phyloP scores from a whole-genome alignment of 1,140 invertebrate species.

The Tetramorium simillimum region DNA sequence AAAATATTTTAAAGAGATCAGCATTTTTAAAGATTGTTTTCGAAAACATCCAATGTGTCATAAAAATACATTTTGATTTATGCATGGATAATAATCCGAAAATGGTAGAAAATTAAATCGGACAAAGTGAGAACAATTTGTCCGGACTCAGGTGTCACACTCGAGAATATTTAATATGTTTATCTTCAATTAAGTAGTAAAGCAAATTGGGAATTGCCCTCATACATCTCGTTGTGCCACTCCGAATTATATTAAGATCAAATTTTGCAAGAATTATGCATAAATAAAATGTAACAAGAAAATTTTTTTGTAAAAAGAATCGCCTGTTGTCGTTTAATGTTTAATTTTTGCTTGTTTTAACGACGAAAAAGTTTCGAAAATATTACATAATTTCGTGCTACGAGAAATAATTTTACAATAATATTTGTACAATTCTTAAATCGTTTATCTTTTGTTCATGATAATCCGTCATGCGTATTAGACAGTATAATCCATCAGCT shows the following conservation, averaged over 20 bases:
- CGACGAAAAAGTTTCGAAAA: not conserved
- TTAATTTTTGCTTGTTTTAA: not conserved
- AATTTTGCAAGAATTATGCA: not conserved
- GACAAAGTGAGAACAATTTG: not conserved
- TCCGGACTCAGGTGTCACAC: not conserved
- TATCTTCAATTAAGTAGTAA: not conserved
- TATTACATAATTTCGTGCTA: not conserved
- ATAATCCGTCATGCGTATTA: constrained; percentile 83
- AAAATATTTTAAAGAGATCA: not conserved
- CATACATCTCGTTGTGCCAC: not conserved
- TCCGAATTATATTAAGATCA: not conserved
- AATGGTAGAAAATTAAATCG: constrained; percentile 17
- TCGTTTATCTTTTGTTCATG: constrained; percentile 70
- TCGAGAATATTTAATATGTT: constrained; percentile 18
- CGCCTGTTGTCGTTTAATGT: not conserved
- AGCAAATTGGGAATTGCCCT: not conserved
- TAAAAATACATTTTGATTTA: not conserved
- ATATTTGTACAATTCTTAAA: constrained; percentile 49
- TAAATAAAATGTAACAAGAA: constrained; percentile 11
- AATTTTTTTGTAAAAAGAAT: constrained; percentile 23
- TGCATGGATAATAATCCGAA: not conserved
- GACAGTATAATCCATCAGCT: constrained; percentile 84
- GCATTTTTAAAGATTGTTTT: constrained; percentile 1
- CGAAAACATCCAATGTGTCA: not conserved
- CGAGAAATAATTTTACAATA: constrained; percentile 19